phyloP scores from a whole-genome alignment of 1,140 invertebrate genomes.

The Zaprionus capensis region DNA sequence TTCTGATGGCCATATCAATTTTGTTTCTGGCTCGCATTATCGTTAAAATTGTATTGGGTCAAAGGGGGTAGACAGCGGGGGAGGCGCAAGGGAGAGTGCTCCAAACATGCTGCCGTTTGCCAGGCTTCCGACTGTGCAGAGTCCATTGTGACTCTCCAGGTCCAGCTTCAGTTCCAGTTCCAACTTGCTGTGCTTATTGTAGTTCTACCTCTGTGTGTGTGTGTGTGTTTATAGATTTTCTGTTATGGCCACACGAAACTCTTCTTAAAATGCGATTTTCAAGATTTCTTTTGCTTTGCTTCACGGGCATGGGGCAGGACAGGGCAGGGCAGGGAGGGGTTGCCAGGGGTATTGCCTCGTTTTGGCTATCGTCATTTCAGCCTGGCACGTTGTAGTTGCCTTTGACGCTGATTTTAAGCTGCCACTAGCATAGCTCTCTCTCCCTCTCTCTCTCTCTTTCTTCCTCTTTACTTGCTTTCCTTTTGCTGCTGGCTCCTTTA shows the following conservation, averaged over 20 bases:
- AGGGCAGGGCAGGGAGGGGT: background rate
- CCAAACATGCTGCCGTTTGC: constrained; percentile 58
- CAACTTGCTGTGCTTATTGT: constrained; percentile 39
- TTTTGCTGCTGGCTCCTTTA: constrained; percentile 21
- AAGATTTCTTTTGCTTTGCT: constrained; percentile 60
- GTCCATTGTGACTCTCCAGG: constrained; percentile 57
- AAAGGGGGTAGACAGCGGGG: constrained; percentile 17
- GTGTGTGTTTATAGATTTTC: constrained; percentile 73
- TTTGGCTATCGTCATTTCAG: constrained; percentile 59
- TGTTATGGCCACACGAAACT: constrained; percentile 78
- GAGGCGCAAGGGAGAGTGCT: background rate
- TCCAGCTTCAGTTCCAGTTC: constrained; percentile 54
- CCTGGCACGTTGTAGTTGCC: constrained; percentile 49
- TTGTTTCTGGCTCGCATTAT: constrained; percentile 69
- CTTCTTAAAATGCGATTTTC: constrained; percentile 83
- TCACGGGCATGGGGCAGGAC: background rate
- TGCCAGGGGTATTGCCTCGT: constrained; percentile 28
- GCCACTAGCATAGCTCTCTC: constrained; percentile 20
- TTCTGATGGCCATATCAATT: constrained; percentile 73
- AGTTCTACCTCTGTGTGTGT: constrained; percentile 18
- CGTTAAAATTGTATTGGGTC: constrained; percentile 79
- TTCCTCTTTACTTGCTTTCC: background rate
- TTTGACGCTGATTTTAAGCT: constrained; percentile 72
- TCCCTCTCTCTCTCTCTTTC: background rate
- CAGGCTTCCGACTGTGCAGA: constrained; percentile 44